Percentiles rank a stretch among this genome's conserved stretches.
phyloP scores from a whole-genome alignment of 2,113 vertebrate genomes.

The Geococcyx californianus region DNA sequence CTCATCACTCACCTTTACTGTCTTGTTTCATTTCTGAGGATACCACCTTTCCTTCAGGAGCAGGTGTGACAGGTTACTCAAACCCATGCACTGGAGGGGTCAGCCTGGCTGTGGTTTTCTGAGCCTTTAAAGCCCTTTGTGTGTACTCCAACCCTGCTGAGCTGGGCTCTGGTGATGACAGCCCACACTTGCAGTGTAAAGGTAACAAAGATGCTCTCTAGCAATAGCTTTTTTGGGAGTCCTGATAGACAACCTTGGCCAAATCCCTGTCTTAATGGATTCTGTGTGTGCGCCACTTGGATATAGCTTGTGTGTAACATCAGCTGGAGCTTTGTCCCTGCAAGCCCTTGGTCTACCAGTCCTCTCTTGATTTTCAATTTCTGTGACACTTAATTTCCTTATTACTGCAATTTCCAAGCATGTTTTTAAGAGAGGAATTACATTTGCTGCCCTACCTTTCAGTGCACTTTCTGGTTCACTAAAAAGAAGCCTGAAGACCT shows the following conservation, averaged over 20 bases:
- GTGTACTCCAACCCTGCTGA: not conserved
- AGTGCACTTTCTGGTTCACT: not conserved
- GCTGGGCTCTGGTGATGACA: not conserved
- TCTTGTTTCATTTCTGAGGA: too few relatives aligned
- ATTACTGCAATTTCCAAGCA: constrained; percentile 70
- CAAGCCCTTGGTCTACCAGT: not conserved
- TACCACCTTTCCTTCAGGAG: too few relatives aligned
- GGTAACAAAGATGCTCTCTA: not conserved
- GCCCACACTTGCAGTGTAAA: not conserved
- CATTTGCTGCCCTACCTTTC: not conserved
- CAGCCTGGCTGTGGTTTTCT: not conserved
- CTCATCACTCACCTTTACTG: too few relatives aligned
- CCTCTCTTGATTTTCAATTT: not conserved
- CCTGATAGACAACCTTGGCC: not conserved
- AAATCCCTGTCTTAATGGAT: not conserved
- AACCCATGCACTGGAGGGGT: not conserved
- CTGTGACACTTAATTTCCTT: constrained; percentile 32
- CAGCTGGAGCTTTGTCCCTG: not conserved
- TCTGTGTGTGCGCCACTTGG: not conserved
- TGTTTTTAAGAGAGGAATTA: not conserved
- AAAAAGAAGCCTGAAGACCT: not conserved
- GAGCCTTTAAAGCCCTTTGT: not conserved
- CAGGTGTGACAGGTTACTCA: too few relatives aligned
- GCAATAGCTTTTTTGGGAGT: not conserved
- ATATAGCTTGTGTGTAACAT: not conserved